Evolutionary conservation across 2,888 invertebrate genomes (phyloP), one percentile per base, ranked within the genome.

Genomic region (Hyles lineata): DNA sequence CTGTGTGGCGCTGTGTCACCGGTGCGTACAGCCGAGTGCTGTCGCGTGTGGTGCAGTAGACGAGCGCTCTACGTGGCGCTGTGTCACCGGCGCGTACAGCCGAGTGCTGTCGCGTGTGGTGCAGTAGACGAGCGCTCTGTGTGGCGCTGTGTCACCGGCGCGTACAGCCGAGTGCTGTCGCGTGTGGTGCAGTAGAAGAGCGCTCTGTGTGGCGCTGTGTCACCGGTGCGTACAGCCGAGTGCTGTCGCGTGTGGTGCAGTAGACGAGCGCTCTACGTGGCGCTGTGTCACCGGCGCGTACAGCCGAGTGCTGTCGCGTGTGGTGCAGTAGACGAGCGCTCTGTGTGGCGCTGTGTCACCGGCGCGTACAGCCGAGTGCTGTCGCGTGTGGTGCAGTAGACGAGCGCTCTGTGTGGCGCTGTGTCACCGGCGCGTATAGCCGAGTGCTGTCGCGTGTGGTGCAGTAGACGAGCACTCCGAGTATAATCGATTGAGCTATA

Each of bases 161-260:
- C 67, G 50, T 67, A 67, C 43, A 67, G 67, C 50, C 67, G 67
- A 43, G 67, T 63, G 43, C 63, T 63, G 63, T 63, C 43, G 63
- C 43, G 63, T 67, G 67, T 67, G 67, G 67, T 67, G 50, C 67
- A 67, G 50, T 67, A 67, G 67, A 67, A 23, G 67, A 67, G 67
- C 67, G 67, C 67, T 67, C 67, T 67, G 67, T 67, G 67, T 67
- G 43, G 67, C 67, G 67, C 67, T 67, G 67, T 67, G 67, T 67
- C 67, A 67, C 67, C 50, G 67, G 50, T 50, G 67, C 67, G 67
- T 67, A 67, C 67, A 67, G 67, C 67, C 67, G 29, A 29, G 29
- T 29, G 29, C 29, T 29, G 29, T 29, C 29, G 3, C 29, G 29
- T 29, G 29, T 29, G 29, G 29, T 29, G 29, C 29, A 67, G 67